Base-by-base conservation (phyloP, 2,888 invertebrate genomes). In the Drosophila lacicola region DNA sequence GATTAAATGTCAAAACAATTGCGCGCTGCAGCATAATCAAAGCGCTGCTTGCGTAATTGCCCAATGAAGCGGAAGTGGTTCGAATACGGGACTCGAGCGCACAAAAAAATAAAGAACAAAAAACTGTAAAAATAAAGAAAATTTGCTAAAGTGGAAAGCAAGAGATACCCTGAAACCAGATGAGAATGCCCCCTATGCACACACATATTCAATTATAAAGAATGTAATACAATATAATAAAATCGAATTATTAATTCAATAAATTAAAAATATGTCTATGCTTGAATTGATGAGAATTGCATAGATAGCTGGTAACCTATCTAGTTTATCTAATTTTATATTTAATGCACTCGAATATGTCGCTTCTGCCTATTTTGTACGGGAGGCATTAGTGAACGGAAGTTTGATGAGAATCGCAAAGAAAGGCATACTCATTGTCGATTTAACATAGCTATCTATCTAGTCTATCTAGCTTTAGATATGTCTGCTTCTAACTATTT, bases 1-100 rank as follows among this genome's bases (percentile, higher is more conserved):
- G 82, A 82, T 82, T 88, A 88, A 83, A 83, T 83, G 83, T 83
- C 83, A 83, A 88, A 83, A 83, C 88, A 83, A 88, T 83, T 88
- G 83, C 74, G 72, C 74, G 73, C 80, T 82, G 85, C 80, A 86
- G 84, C 85, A 84, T 81, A 81, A 87, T 82, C 82, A 85, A 71
- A 85, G 85, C 68, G 54, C 60, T 71, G 80, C 82, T 78, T 78
- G 85, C 82, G 88, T 85, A 88, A 82, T 82, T 82, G 88, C 76
- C 80, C 82, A 85, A 88, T 85, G 88, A 85, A 88, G 75, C 85
- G 82, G 73, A 84, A 81, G 70, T 64, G 78, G 82, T 75, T 70
- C 64, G 67, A 65, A 76, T 47, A 49, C 61, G 14, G 21, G 42
- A 56, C 46, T 46, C 58, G 25, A 34, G 29, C 10, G 39, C 21